These are phyloP conservation scores for Eospalax fontanierii DNA, from an alignment of 2,797 vertebrate species.

Conservation along the genomic window DNA sequence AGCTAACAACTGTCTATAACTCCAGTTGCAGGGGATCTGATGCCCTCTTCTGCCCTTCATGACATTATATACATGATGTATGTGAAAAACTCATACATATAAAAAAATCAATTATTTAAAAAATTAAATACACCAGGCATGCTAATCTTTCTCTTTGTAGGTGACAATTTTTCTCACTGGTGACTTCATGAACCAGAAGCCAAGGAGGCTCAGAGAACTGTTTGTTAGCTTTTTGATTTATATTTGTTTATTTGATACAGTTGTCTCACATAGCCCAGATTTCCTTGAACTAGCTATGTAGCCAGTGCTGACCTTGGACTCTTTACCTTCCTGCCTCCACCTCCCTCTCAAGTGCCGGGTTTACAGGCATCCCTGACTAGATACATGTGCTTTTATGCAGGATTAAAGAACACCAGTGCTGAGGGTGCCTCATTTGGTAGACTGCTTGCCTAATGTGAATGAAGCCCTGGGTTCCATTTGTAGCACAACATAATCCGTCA, in stretches of 20 bases:
- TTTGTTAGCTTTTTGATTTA: neutral
- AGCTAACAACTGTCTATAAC: neutral
- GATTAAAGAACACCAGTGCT: neutral
- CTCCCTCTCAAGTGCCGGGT: neutral
- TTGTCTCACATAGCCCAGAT: neutral
- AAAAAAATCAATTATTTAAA: too few relatives aligned
- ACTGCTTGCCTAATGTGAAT: neutral
- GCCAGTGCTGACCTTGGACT: neutral
- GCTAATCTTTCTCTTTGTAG: neutral
- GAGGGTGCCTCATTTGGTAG: neutral
- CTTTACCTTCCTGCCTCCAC: neutral
- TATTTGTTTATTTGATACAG: too few relatives aligned
- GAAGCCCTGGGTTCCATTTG: neutral
- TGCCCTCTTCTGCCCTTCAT: too few relatives aligned
- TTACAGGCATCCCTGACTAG: neutral
- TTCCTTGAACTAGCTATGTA: neutral
- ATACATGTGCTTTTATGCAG: neutral
- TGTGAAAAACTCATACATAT: too few relatives aligned
- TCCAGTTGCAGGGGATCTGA: neutral
- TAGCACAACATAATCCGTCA: neutral
- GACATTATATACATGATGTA: neutral
- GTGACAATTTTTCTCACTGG: neutral
- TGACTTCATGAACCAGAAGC: neutral
- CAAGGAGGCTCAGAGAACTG: neutral
- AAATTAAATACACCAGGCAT: too few relatives aligned